Evolutionary conservation across 2,888 invertebrate genomes (phyloP), one percentile per base, ranked within the genome.

Genomic region (Smittia aterrima): DNA sequence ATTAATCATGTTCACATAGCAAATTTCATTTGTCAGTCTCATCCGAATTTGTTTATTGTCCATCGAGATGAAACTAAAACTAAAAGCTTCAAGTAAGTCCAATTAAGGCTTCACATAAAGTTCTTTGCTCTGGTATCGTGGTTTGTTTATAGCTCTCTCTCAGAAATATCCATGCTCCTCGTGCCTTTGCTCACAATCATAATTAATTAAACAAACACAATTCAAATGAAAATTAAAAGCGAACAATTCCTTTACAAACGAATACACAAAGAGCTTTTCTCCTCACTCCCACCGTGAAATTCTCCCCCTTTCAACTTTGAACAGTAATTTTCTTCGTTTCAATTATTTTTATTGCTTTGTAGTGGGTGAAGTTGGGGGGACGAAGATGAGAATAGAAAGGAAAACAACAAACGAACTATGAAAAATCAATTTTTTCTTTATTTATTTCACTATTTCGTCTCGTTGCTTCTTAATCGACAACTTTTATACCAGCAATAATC

Each of bases 131-230:
- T 9, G 4, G 32, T 32, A 32, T 32, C 32, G 9, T 32, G 32
- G 32, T 32, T 32, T n/a, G n/a, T n/a, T n/a, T n/a, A n/a, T n/a
- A n/a, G n/a, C n/a, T n/a, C n/a, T n/a, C n/a, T n/a, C n/a, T 32
- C 27, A 64, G 66, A 25, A 20, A 64, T 25, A 25, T 64, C 7
- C 9, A 64, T 16, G 1, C 25, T 64, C 22, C 22, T 27, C 9
- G 4, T 58, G n/a, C 27, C 1, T n/a, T 64, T 1, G 64, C 4
- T 2, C 27, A 64, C 3, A 27, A 64, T 64, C 2, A 13, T 27
- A 64, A 27, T 64, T 64, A 64, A 27, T 64, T 64, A 27, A 25
- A 64, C 64, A 64, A 64, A 64, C 64, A 58, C 58, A 16, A 47
- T 58, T 18, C 24, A 13, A 58, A 58, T 58, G 64, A 64, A 27